Conservation (phyloP, 2,113 vertebrate genomes). For the Rhea americana region DNA sequence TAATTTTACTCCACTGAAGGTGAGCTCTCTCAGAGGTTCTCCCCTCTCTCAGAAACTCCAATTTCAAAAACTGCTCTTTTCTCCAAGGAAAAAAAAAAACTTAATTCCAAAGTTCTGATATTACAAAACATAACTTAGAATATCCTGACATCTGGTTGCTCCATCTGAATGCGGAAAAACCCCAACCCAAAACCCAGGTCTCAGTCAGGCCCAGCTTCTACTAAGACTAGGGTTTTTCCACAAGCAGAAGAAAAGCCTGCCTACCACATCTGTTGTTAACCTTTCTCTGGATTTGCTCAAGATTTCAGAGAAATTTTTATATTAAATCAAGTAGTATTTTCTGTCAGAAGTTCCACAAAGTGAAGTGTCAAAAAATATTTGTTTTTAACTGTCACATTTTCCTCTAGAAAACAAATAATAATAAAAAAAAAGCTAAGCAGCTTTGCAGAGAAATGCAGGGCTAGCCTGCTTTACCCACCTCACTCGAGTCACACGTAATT, state of each 20-base stretch:
- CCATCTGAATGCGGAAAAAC: not conserved
- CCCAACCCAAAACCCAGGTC: not conserved
- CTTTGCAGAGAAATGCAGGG: not conserved
- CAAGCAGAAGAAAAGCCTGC: not conserved
- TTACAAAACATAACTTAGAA: not conserved
- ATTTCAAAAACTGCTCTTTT: not conserved
- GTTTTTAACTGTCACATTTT: not conserved
- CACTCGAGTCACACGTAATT: accelerated
- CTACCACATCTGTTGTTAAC: not conserved
- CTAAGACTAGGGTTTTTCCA: not conserved
- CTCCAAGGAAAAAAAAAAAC: not conserved
- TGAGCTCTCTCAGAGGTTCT: not conserved
- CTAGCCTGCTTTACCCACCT: not conserved
- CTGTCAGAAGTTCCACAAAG: not conserved
- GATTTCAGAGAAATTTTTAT: not conserved
- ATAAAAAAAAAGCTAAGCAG: not conserved
- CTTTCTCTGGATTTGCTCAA: not conserved
- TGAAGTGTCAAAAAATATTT: not conserved
- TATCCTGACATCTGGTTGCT: not conserved
- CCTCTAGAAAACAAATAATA: not conserved
- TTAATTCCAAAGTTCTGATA: not conserved
- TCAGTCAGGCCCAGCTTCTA: not conserved
- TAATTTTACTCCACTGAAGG: not conserved
- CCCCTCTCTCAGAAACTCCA: not conserved
- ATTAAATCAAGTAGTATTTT: not conserved